Evolutionary conservation across 2,888 invertebrate genomes (phyloP).

Genomic region (Callyntrura sp.): DNA sequence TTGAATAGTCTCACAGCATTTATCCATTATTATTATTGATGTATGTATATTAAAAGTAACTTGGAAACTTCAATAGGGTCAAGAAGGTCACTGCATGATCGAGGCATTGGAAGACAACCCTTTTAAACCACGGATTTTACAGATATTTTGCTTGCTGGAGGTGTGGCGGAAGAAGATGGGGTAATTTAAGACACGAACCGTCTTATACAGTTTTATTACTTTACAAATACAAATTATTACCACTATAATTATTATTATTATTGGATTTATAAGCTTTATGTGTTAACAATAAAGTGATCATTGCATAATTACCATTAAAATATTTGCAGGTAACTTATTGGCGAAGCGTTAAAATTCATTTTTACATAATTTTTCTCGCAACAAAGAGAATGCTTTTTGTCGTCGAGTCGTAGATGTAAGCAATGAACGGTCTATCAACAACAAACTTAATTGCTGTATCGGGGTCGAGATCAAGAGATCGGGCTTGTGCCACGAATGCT

Average conservation of each 20-base stretch:
- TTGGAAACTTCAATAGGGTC: neutral
- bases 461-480: constrained; percentile 48
- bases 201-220: too few relatives aligned
- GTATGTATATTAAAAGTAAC: neutral
- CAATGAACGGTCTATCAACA: constrained; percentile 73
- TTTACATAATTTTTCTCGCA: constrained; percentile 64
- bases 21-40: too few relatives aligned
- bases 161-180: too few relatives aligned
- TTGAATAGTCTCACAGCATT: too few relatives aligned
- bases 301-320: neutral
- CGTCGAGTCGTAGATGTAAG: constrained; percentile 73
- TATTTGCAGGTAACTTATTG: constrained; percentile 15
- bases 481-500: constrained; percentile 54
- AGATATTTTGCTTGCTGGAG: too few relatives aligned
- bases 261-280: too few relatives aligned
- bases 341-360: neutral
- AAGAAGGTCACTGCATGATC: too few relatives aligned
- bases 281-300: constrained; percentile 8
- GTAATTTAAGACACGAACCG: too few relatives aligned
- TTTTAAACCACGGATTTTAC: too few relatives aligned
- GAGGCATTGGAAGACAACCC: too few relatives aligned
- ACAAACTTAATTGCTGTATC: constrained; percentile 59
- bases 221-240: too few relatives aligned
- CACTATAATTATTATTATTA: too few relatives aligned
- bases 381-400: constrained; percentile 74